Evolutionary conservation across 2,113 vertebrate genomes (phyloP).

Genomic region (Myocastor coypus): DNA sequence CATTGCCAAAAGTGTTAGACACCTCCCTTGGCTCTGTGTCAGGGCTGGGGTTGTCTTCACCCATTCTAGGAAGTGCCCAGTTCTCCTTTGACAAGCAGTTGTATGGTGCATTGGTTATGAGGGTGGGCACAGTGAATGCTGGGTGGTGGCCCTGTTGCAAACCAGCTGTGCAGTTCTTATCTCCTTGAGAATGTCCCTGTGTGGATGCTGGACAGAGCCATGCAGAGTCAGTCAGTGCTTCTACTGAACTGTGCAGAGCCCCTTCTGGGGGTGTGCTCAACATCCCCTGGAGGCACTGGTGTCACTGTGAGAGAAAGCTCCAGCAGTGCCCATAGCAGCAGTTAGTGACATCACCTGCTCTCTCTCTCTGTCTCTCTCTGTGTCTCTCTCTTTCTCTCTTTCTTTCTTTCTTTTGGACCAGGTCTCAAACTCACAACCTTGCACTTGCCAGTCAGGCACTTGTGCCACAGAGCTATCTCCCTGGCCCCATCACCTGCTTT

Average conservation of each 20-base stretch:
- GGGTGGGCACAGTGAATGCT: background rate
- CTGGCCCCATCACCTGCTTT: background rate
- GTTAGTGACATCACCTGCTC: slow-evolving; percentile 3
- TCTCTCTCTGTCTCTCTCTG: too few species aligned
- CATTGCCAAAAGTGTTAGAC: background rate
- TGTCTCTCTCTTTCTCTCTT: too few species aligned
- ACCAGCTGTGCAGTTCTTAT: background rate
- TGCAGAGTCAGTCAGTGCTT: background rate
- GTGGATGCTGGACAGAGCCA: background rate
- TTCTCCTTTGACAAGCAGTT: background rate
- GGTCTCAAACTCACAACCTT: too few species aligned
- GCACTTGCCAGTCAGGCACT: too few species aligned
- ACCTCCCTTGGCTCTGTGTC: accelerated
- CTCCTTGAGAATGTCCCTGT: background rate
- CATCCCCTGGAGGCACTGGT: background rate
- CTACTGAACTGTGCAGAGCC: background rate
- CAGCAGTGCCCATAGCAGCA: background rate
- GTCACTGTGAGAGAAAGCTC: background rate
- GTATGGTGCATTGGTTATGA: background rate
- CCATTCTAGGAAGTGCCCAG: background rate
- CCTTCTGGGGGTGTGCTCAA: background rate
- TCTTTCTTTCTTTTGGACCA: too few species aligned
- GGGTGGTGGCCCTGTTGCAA: background rate
- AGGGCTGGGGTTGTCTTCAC: background rate
- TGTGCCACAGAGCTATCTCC: too few species aligned